Base-by-base conservation (phyloP, 2,797 vertebrate genomes). In the Sebastes matsubarae region DNA sequence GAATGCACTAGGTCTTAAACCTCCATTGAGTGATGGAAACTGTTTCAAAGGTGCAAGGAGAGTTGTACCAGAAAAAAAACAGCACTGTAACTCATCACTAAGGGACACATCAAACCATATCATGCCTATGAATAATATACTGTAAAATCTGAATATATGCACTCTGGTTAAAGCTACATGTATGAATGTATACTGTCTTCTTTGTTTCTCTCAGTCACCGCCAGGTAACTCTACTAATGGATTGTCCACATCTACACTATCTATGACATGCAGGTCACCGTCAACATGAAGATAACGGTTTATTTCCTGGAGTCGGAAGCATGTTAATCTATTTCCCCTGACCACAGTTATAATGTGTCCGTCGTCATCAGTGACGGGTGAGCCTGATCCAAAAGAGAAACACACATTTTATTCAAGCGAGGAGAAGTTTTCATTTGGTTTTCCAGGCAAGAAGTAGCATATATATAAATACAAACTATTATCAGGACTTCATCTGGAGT, bases 101-200 rank as follows among this genome's bases (percentile, higher is more conserved):
- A 86, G 38, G 22, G 77, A 54, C 22, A 36, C 29, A 72, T 79
- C 14, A 34, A 80, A 80, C 63, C 60, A 81, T 60, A 65, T 74
- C 58, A 60, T 50, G 13, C 12, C 75, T 42, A 65, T 77, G 27
- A 68, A 85, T 70, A 67, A 66, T 69, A 79, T 80, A 77, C 57
- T 84, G 57, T 76, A 73, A 70, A 76, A 59, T 89, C 3, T 4
- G 8, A 72, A 58, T 65, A 64, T 70, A 74, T 84, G 54, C 30
- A 54, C 72, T 78, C 1, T 8, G 65, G 72, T 50, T 54, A 65
- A 42, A 84, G 29, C 10, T 79, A 27, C 46, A 65, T 85, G 77
- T 75, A 89, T 87, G 75, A 85, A 83, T 87, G 79, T 71, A 50
- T 52, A 25, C 59, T 57, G 54, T 69, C 3, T 60, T 59, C 8